These are phyloP conservation scores for Ethmia dodecea DNA, from an alignment of 2,888 invertebrate genomes.

Conservation along the genomic window DNA sequence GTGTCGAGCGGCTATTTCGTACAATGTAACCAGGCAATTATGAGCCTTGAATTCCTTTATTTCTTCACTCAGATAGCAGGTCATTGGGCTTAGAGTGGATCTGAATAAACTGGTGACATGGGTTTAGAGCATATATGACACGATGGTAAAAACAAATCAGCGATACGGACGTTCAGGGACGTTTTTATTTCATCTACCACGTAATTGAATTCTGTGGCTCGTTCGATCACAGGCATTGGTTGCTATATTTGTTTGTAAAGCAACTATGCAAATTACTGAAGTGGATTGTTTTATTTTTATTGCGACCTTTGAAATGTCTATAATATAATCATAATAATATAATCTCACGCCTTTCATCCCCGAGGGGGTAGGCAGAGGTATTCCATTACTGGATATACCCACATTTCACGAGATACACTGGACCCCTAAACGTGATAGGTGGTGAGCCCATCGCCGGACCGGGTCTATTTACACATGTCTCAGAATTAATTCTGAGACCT, in stretches of 20 bases:
- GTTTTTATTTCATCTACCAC: slow-evolving; percentile 69
- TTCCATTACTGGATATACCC: too few species aligned
- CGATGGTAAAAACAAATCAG: slow-evolving; percentile 65
- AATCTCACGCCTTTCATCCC: too few species aligned
- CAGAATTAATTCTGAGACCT: too few species aligned
- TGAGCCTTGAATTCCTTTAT: slow-evolving; percentile 24
- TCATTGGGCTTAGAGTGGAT: slow-evolving; percentile 19
- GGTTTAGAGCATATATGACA: slow-evolving; percentile 37
- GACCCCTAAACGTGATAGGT: too few species aligned
- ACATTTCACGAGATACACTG: too few species aligned
- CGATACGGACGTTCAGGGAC: slow-evolving; percentile 49
- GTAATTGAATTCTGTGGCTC: slow-evolving; percentile 71
- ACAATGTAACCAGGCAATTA: slow-evolving; percentile 32
- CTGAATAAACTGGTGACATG: slow-evolving; percentile 35
- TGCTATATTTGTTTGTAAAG: slow-evolving; percentile 40
- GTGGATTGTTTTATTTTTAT: background rate
- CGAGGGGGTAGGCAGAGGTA: too few species aligned
- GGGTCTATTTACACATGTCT: too few species aligned
- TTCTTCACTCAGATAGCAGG: slow-evolving; percentile 8
- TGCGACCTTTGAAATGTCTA: too few species aligned
- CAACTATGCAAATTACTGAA: slow-evolving; percentile 27
- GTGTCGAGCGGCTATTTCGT: slow-evolving; percentile 35
- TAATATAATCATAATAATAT: too few species aligned
- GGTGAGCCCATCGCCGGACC: too few species aligned
- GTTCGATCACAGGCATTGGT: slow-evolving; percentile 45